Evolutionary conservation across 2,113 vertebrate species (phyloP).

Genomic region (Sturnus vulgaris): DNA sequence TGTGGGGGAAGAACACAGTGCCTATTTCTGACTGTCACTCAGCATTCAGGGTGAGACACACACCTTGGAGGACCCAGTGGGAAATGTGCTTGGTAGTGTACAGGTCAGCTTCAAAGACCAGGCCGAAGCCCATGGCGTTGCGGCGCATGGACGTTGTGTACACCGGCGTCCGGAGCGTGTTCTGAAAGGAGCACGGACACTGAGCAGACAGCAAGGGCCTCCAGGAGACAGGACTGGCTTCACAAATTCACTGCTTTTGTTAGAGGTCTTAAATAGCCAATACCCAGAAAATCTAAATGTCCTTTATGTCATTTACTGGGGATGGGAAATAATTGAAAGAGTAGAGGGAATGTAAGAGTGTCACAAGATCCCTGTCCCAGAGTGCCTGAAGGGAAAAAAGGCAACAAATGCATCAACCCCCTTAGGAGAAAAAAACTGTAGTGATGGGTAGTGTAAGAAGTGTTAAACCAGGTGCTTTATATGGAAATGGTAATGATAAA

Average conservation of each 20-base stretch:
- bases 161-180: constrained; percentile 88
- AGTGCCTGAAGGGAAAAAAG: not conserved
- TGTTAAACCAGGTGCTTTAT: not conserved
- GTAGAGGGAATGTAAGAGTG: accelerated
- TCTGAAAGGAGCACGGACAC: constrained; percentile 60
- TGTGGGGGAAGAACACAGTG: accelerated
- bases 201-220: not conserved
- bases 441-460: not conserved
- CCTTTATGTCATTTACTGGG: not conserved
- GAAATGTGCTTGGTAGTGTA: constrained; percentile 84
- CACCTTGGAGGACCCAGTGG: constrained; percentile 92
- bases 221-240: accelerated
- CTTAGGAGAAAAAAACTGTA: not conserved
- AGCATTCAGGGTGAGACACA: constrained; percentile 87
- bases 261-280: not conserved
- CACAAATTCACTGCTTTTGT: not conserved
- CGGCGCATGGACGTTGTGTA: constrained; percentile 91
- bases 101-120: constrained; percentile 94
- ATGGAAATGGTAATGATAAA: not conserved
- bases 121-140: constrained; percentile 88
- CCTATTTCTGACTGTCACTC: constrained; percentile 43
- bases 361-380: not conserved
- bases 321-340: not conserved
- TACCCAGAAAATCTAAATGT: not conserved
- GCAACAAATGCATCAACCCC: not conserved